Evolutionary conservation across 2,888 invertebrate species (phyloP).

Genomic region (Lamellibrachia satsuma): DNA sequence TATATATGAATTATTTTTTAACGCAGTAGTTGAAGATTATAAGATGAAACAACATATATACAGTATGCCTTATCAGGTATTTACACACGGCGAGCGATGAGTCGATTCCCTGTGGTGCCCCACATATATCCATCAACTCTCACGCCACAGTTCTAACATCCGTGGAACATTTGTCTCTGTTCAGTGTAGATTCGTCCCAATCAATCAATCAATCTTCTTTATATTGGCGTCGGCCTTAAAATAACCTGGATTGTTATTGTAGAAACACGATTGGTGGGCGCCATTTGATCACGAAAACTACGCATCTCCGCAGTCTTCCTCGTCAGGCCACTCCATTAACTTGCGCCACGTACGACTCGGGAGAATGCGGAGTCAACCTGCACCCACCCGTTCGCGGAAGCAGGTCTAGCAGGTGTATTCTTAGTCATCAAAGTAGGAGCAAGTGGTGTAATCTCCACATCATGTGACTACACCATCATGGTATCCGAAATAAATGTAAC

Average conservation of each 20-base stretch:
- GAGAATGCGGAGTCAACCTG: not conserved
- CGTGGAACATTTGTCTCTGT: not conserved
- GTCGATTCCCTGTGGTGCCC: not conserved
- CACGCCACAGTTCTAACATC: not conserved
- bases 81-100: too few relatives aligned
- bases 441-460: not conserved
- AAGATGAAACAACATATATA: too few relatives aligned
- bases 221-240: not conserved
- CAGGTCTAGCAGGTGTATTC: not conserved
- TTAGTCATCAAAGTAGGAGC: not conserved
- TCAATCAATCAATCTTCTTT: not conserved
- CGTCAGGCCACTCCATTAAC: not conserved
- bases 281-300: not conserved
- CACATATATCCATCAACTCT: not conserved
- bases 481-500: too few relatives aligned
- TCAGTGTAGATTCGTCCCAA: not conserved
- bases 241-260: not conserved
- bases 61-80: too few relatives aligned
- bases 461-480: too few relatives aligned
- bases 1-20: too few relatives aligned
- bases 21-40: too few relatives aligned
- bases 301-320: not conserved
- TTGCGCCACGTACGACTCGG: not conserved
- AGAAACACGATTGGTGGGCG: not conserved
- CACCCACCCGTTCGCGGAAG: not conserved